These are phyloP conservation scores for Strongylocentrotus purpuratus DNA, from an alignment of 35 echinoderm and acorn worm genomes.

Conservation along the genomic window DNA sequence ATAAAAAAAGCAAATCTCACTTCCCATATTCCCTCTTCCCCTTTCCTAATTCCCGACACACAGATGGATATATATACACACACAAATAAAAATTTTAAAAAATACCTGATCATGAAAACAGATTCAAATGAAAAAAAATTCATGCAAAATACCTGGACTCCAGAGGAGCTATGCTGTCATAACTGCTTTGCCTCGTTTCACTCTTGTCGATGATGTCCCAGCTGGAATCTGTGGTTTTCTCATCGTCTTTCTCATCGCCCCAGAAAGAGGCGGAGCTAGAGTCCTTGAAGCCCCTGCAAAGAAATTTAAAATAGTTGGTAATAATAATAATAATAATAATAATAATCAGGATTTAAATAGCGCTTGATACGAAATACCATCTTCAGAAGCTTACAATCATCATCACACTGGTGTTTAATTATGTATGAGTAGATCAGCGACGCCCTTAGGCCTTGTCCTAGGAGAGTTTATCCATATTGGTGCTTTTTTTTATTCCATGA, in stretches of 20 bases:
- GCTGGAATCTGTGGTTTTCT: constrained; percentile 56
- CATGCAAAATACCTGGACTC: constrained; percentile 62
- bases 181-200: constrained; percentile 63
- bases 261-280: neutral
- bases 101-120: no score
- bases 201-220: constrained; percentile 89
- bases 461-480: no score
- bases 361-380: no score
- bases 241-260: constrained; percentile 64
- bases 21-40: neutral
- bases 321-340: no score
- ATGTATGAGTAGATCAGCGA: no score
- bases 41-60: neutral
- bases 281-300: constrained; percentile 67
- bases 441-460: no score
- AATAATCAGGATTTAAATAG: no score
- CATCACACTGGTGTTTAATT: no score
- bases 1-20: neutral
- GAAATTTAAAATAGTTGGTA: neutral
- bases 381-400: no score
- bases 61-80: no score
- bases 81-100: no score
- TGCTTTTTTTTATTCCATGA: no score
- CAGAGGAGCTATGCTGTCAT: constrained; percentile 77
- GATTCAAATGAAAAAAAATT: neutral